A percentile compares a stretch with the other conserved stretches of the same genome.
phyloP scores from a whole-genome alignment of 2,888 invertebrate species.

The Meloe dianella region DNA sequence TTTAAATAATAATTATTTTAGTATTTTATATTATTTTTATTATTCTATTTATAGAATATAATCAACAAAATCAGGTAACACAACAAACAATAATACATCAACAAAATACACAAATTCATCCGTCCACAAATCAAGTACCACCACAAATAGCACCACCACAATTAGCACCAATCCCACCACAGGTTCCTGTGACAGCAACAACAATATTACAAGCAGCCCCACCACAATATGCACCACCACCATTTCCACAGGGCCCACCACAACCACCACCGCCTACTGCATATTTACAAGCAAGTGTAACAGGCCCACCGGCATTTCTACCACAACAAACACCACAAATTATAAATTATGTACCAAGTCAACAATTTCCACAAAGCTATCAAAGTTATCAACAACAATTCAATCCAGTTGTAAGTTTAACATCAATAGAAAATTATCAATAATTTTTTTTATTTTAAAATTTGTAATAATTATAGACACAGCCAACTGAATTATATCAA shows the following conservation, averaged over 20 bases:
- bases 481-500: slow-evolving; percentile 66
- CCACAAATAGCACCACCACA: slow-evolving; percentile 39
- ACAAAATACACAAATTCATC: slow-evolving; percentile 38
- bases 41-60: slow-evolving; percentile 46
- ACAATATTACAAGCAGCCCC: slow-evolving; percentile 47
- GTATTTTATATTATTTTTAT: not conserved
- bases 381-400: slow-evolving; percentile 56
- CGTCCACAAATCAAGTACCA: slow-evolving; percentile 38
- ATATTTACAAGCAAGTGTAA: slow-evolving; percentile 10
- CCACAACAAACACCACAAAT: slow-evolving; percentile 49
- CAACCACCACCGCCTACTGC: slow-evolving; percentile 35
- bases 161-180: slow-evolving; percentile 43
- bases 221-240: slow-evolving; percentile 50
- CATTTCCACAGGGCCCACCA: slow-evolving; percentile 49
- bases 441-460: not conserved
- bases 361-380: slow-evolving; percentile 50
- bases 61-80: slow-evolving; percentile 42
- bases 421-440: too few relatives aligned
- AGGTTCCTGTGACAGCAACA: slow-evolving; percentile 50
- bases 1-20: not conserved
- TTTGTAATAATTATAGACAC: slow-evolving; percentile 46
- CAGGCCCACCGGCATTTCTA: slow-evolving; percentile 45
- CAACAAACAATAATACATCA: slow-evolving; percentile 38
- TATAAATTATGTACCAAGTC: slow-evolving; percentile 55
- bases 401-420: slow-evolving; percentile 54